Base-by-base conservation (phyloP, 1,140 invertebrate species). In the Aphidius ervi region DNA sequence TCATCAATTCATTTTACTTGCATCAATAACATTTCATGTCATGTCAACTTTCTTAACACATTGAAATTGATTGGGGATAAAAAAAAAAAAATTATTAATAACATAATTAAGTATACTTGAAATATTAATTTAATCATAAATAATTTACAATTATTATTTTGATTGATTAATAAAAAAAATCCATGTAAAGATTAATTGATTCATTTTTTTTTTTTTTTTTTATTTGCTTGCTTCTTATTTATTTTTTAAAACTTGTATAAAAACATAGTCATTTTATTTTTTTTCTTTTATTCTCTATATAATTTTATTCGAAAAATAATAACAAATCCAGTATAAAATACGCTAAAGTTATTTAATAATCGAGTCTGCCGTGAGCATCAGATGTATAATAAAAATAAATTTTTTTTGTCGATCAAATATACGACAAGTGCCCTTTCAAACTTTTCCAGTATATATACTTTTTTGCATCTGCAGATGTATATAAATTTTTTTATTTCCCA, bases 291-390 rank as follows among this genome's bases (percentile, higher is more conserved):
- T 53, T 59, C 31, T 42, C 47, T 54, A 6, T 50, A 50, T 42
- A 10, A 54, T 54, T 52, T n/a, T 9, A 39, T n/a, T 43, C 37
- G 8, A 9, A 46, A 8, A 47, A 20, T 42, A 47, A 58, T 58
- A 48, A 58, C 41, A 67, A 65, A 64, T 58, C 49, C 16, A 46
- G 52, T 46, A 63, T 67, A 58, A 66, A 58, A 50, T 39, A 64
- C 53, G 54, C 62, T 63, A 56, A 55, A 60, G 67, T 64, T 66
- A 66, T 66, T 65, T 56, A 62, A 66, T 68, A 65, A 66, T 65
- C 56, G 52, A 66, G 58, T 63, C 55, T 56, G 65, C 58, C 49
- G 58, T 63, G 60, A 46, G 64, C 56, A 52, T 54, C 55, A 63
- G 63, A 59, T 63, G 64, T 23, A n/a, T n/a, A n/a, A 16, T 16